Evolutionary conservation across 2,797 vertebrate genomes (phyloP), one percentile per base, ranked within the genome.

Genomic region (Catharus ustulatus): DNA sequence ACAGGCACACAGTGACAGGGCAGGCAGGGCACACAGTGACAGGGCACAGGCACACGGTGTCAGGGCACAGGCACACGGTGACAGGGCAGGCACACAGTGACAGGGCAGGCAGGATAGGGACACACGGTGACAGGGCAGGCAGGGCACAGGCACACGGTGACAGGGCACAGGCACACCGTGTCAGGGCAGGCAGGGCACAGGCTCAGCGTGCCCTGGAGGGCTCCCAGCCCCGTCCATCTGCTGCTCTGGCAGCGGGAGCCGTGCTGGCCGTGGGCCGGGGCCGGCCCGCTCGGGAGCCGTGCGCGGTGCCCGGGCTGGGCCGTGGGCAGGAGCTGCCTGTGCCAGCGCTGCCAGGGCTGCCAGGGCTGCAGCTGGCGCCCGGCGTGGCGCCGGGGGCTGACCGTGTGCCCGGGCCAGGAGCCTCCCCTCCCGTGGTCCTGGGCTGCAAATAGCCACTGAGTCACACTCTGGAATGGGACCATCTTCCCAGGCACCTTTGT

Each of bases 181-280:
- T 23, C 52, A 3, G 84, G 43, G 74, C 52, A 2, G 93, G 88
- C 29, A 75, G 94, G 86, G 86, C 89, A 3, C 5, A 8, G 2
- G 59, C 93, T 38, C 94, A 77, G 95, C 6, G 0, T 46, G 94
- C 0, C 0, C 29, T 89, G 91, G 71, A 89, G 83, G 64, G 26
- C 61, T 82, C 94, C 87, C 84, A 46, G 91, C 42, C n/a, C 83
- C 0, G 1, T 90, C 95, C 94, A 95, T 95, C 96, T 96, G 95
- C 86, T 93, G n/a, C 84, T 82, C 34, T 4, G 58, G 58, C 90
- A 38, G 38, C 0, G 7, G 42, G 88, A 16, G 5, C 16, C 2
- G 6, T 9, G 17, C 54, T 51, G 85, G 84, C 77, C 3, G 0
- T 2, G 61, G 79, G 79, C 66, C 2, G 8, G 67, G 79, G 48